Conservation (phyloP, 2,797 vertebrate genomes). For the Sebastes taczanowskii region DNA sequence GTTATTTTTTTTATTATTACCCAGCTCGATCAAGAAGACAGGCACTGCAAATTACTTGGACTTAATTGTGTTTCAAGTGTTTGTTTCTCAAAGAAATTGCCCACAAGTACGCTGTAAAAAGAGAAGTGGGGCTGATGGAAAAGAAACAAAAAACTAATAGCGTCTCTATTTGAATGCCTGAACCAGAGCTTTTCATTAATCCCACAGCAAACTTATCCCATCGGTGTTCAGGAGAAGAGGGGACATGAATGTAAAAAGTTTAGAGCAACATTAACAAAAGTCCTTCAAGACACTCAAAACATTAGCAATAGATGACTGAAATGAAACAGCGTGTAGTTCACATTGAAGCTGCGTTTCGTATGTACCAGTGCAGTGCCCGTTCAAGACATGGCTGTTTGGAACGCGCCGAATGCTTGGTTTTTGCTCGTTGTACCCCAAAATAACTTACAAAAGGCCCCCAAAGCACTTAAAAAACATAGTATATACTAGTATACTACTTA, state of each 20-base stretch:
- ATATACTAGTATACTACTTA: too few species aligned
- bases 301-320: background rate
- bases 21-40: background rate
- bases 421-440: too few species aligned
- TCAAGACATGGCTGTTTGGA: too few species aligned
- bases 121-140: background rate
- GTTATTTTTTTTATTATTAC: background rate
- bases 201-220: background rate
- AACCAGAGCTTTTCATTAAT: conserved; percentile 22
- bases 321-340: background rate
- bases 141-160: background rate
- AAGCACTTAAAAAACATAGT: too few species aligned
- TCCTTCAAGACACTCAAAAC: background rate
- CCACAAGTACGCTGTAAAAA: conserved; percentile 14
- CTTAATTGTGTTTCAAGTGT: conserved; percentile 64
- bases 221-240: background rate
- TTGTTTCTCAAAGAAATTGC: conserved; percentile 39
- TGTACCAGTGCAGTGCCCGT: too few species aligned
- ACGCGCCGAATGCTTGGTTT: too few species aligned
- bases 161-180: background rate
- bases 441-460: too few species aligned
- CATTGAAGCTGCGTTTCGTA: background rate
- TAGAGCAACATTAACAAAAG: background rate
- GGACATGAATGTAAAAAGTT: background rate
- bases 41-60: conserved; percentile 8